phyloP scores from a whole-genome alignment of 1,140 invertebrate genomes.

The Phocides pigmalion region DNA sequence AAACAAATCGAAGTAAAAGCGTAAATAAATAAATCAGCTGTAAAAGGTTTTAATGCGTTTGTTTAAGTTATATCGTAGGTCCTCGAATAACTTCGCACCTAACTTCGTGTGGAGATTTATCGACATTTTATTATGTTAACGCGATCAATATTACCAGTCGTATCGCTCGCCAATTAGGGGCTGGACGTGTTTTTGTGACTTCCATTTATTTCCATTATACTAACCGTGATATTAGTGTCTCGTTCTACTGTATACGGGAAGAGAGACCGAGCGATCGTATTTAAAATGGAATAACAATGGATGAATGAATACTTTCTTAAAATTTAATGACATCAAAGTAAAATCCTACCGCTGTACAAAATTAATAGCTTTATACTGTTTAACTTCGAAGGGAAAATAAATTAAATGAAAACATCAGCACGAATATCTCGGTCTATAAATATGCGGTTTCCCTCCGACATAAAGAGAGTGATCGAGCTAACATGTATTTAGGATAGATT shows the following conservation, averaged over 20 bases:
- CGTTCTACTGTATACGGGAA: background rate
- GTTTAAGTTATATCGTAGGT: slow-evolving; percentile 25
- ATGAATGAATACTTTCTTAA: too few relatives aligned
- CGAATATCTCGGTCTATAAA: too few relatives aligned
- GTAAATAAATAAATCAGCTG: slow-evolving; percentile 19
- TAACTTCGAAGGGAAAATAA: too few relatives aligned
- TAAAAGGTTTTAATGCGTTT: slow-evolving; percentile 27
- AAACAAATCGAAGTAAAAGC: slow-evolving; percentile 12
- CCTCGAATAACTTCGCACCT: slow-evolving; percentile 29
- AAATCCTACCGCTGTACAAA: too few relatives aligned
- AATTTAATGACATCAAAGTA: too few relatives aligned
- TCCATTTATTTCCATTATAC: background rate
- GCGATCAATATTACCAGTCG: slow-evolving; percentile 27
- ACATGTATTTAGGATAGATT: too few relatives aligned
- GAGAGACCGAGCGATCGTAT: too few relatives aligned
- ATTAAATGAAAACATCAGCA: too few relatives aligned
- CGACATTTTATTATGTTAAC: slow-evolving; percentile 17
- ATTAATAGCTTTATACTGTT: too few relatives aligned
- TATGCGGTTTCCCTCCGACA: too few relatives aligned
- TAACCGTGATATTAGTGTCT: background rate
- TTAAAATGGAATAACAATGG: too few relatives aligned
- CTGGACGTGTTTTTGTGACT: slow-evolving; percentile 12
- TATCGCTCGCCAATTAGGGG: slow-evolving; percentile 29
- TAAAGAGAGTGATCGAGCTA: too few relatives aligned
- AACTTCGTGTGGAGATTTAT: slow-evolving; percentile 14